Conservation (phyloP, 2,888 invertebrate genomes). For the Eudasyphora cyanicolor region DNA sequence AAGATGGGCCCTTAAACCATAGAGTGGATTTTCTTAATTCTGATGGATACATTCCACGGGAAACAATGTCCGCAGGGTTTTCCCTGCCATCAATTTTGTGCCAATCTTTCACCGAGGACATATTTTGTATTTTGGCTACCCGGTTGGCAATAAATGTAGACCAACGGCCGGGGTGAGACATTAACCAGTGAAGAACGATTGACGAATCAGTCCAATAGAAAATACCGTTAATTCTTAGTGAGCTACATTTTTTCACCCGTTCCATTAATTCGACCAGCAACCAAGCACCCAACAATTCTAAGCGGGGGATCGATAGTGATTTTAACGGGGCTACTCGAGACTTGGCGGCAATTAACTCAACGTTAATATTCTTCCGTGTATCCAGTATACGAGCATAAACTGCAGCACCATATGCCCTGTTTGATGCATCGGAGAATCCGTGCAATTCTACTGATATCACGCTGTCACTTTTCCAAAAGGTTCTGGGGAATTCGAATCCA, state of each 20-base stretch:
- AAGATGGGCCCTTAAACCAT: no score
- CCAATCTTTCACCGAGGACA: neutral
- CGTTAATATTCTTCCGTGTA: neutral
- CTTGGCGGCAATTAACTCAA: neutral
- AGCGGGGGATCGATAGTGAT: neutral
- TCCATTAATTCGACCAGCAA: neutral
- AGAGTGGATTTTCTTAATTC: neutral
- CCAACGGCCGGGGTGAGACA: neutral
- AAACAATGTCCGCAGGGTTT: slow-evolving; percentile 25
- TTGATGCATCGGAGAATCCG: slow-evolving; percentile 55
- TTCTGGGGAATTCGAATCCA: slow-evolving; percentile 36
- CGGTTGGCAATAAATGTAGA: slow-evolving; percentile 29
- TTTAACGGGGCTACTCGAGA: slow-evolving; percentile 1
- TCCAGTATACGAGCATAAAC: slow-evolving; percentile 27
- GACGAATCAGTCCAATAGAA: slow-evolving; percentile 25
- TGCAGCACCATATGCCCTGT: slow-evolving; percentile 57
- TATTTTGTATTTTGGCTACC: slow-evolving; percentile 4
- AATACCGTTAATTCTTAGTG: neutral
- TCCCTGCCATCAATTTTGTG: neutral
- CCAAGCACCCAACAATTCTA: neutral
- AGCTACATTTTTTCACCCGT: neutral
- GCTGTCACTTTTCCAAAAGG: neutral
- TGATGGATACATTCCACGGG: neutral
- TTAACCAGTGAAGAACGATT: slow-evolving; percentile 1
- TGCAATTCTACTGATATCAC: slow-evolving; percentile 24